Percentiles rank a stretch among this genome's conserved stretches.
These are phyloP conservation scores for Centropyge bicolor DNA, from an alignment of 2,797 vertebrate species.

Conservation along the genomic window DNA sequence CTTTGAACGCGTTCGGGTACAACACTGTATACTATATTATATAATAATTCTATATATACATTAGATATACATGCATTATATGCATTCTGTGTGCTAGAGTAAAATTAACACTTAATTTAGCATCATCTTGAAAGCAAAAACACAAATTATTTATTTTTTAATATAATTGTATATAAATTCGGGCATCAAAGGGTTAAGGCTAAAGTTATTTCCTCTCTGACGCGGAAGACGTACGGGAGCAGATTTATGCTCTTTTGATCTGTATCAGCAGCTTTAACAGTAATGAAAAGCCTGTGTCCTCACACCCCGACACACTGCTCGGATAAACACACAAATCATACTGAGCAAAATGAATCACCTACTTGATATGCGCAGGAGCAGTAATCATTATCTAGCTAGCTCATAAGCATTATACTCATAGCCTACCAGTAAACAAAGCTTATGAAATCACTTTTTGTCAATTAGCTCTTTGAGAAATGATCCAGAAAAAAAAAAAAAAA, in stretches of 20 bases:
- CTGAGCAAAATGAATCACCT: conserved; percentile 64
- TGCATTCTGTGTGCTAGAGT: too few species aligned
- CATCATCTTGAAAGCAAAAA: too few species aligned
- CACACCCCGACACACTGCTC: conserved; percentile 36
- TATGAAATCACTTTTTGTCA: conserved; percentile 72
- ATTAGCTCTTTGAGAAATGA: conserved; percentile 71
- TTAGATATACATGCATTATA: too few species aligned
- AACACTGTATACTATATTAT: too few species aligned
- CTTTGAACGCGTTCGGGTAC: too few species aligned
- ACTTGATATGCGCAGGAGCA: conserved; percentile 72
- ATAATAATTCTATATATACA: too few species aligned
- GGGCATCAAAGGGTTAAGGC: too few species aligned
- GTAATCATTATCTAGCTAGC: conserved; percentile 66
- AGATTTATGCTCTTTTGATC: conserved; percentile 63
- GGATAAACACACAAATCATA: conserved; percentile 67
- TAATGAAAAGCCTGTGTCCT: conserved; percentile 50
- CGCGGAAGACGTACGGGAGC: not conserved
- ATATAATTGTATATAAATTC: too few species aligned
- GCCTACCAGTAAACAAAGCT: conserved; percentile 72
- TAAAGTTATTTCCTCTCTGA: conserved; percentile 22
- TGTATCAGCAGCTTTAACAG: conserved; percentile 67
- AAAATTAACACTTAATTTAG: too few species aligned
- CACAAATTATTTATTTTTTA: too few species aligned
- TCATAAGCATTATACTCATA: conserved; percentile 69
- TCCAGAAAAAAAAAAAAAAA: conserved; percentile 40